Evolutionary conservation across 2,797 vertebrate species (phyloP).

Genomic region (Falco berigora): DNA sequence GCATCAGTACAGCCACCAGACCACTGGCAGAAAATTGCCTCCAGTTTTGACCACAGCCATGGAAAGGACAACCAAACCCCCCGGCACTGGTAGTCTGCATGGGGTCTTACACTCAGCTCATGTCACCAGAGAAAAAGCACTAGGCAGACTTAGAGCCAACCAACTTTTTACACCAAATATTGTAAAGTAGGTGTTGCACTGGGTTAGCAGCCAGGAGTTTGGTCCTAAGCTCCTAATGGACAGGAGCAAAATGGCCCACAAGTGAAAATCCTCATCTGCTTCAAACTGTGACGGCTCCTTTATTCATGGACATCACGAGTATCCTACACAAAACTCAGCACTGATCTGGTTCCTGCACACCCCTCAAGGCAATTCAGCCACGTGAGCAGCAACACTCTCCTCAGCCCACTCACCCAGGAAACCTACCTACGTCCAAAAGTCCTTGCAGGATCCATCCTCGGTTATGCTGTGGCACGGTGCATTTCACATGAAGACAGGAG

Average conservation of each 20-base stretch:
- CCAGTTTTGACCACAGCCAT: neutral
- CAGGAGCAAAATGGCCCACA: neutral
- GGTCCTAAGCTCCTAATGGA: accelerated
- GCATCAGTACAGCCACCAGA: neutral
- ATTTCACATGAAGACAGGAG: neutral
- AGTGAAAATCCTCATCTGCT: neutral
- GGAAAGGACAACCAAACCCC: neutral
- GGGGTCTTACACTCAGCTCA: neutral
- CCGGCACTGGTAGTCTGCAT: neutral
- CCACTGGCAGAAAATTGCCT: neutral
- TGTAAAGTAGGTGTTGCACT: neutral
- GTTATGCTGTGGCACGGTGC: neutral
- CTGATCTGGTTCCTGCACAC: neutral
- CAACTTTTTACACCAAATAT: neutral
- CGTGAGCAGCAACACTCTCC: neutral
- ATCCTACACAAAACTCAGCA: neutral
- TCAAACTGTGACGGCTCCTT: neutral
- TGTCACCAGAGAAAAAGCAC: neutral
- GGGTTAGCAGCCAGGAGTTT: neutral
- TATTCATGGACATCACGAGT: neutral
- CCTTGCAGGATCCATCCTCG: neutral
- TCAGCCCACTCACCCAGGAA: neutral
- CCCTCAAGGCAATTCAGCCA: neutral
- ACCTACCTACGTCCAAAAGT: neutral
- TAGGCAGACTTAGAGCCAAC: neutral